These are phyloP conservation scores for Chloroclystis v-ata DNA, from an alignment of 2,888 invertebrate species.

Conservation along the genomic window DNA sequence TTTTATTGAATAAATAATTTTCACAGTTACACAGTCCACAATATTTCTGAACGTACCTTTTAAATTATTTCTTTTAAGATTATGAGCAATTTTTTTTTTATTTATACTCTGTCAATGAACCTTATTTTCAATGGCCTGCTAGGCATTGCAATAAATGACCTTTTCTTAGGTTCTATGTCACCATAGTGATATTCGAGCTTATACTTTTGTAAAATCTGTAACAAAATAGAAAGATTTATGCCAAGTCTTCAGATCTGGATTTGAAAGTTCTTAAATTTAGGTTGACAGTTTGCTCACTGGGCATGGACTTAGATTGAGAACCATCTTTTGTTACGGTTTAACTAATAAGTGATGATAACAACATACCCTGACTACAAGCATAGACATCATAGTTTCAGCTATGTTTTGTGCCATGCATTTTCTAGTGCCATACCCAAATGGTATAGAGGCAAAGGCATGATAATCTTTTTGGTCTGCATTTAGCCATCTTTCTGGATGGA, in stretches of 20 bases:
- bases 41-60: too few species aligned
- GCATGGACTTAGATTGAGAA: too few species aligned
- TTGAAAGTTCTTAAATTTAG: too few species aligned
- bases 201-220: constrained; percentile 79
- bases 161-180: constrained; percentile 74
- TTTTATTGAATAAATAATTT: too few species aligned
- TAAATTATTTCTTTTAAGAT: too few species aligned
- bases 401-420: constrained; percentile 80
- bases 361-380: constrained; percentile 76
- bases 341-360: too few species aligned
- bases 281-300: too few species aligned
- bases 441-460: constrained; percentile 79
- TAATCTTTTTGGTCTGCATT: constrained; percentile 53
- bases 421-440: constrained; percentile 81
- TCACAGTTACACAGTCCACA: too few species aligned
- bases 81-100: constrained; percentile 7
- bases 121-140: constrained; percentile 80
- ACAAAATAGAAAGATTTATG: too few species aligned
- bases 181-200: constrained; percentile 83
- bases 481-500: constrained; percentile 81
- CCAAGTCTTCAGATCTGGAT: too few species aligned
- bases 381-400: constrained; percentile 78
- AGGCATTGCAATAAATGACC: constrained; percentile 78
- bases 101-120: constrained; percentile 77
- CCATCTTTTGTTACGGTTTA: too few species aligned